These are phyloP conservation scores for Sapayoa aenigma DNA, from an alignment of 2,113 vertebrate genomes.

Conservation along the genomic window DNA sequence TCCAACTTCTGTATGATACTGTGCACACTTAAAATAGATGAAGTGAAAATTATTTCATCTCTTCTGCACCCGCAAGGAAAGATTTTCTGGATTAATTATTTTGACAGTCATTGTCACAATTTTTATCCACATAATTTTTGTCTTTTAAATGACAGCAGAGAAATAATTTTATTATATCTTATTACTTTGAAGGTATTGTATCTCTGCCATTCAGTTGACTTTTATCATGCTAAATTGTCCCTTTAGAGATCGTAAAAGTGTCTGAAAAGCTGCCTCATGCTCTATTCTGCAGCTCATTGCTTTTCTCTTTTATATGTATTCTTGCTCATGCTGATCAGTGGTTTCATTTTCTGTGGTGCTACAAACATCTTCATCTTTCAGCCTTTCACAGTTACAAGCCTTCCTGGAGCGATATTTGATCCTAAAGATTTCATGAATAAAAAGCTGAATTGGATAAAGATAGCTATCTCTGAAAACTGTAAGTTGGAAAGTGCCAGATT, in stretches of 20 bases:
- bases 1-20: not conserved
- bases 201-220: not conserved
- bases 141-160: not conserved
- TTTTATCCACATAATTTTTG: not conserved
- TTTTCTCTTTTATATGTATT: not conserved
- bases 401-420: not conserved
- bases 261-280: not conserved
- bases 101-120: not conserved
- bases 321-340: not conserved
- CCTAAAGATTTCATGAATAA: not conserved
- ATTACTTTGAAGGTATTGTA: not conserved
- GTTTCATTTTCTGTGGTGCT: not conserved
- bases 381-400: not conserved
- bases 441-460: not conserved
- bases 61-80: not conserved
- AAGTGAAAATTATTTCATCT: not conserved
- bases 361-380: not conserved
- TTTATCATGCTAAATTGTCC: not conserved
- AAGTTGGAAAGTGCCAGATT: not conserved
- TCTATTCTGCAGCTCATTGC: not conserved
- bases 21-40: not conserved
- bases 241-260: not conserved
- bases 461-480: not conserved
- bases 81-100: not conserved
- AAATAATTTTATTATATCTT: not conserved